Percentiles rank a stretch among this genome's conserved stretches.
phyloP scores from a whole-genome alignment of 1,140 invertebrate species.

The Forficula auricularia region DNA sequence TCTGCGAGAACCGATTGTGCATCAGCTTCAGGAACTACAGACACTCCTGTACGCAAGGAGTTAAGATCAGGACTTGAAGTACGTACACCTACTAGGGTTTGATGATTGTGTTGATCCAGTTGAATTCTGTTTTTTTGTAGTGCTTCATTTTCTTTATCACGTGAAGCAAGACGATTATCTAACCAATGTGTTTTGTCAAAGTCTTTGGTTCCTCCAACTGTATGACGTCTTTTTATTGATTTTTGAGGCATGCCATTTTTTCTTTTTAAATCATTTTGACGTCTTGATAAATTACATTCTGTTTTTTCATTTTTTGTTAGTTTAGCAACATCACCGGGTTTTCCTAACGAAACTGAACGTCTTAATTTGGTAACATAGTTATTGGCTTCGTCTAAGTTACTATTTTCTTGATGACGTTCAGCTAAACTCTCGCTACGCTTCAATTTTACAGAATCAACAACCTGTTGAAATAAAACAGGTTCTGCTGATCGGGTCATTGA shows the following conservation, averaged over 20 bases:
- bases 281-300: conserved; percentile 54
- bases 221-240: conserved; percentile 73
- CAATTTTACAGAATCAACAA: conserved; percentile 7
- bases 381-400: too few relatives aligned
- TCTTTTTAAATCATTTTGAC: conserved; percentile 33
- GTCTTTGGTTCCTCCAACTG: conserved; percentile 77
- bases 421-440: conserved; percentile 16
- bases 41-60: conserved; percentile 22
- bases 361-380: too few relatives aligned
- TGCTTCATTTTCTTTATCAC: conserved; percentile 27
- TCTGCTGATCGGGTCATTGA: not conserved
- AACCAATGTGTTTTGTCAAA: conserved; percentile 47
- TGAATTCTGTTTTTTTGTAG: conserved; percentile 29
- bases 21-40: too few relatives aligned
- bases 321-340: not conserved
- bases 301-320: conserved; percentile 65
- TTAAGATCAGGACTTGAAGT: conserved; percentile 45
- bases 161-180: conserved; percentile 32
- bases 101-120: conserved; percentile 14
- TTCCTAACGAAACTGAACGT: not conserved
- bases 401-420: too few relatives aligned
- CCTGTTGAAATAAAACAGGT: not conserved
- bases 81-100: conserved; percentile 31
- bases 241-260: conserved; percentile 57
- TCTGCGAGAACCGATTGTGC: conserved; percentile 30